A percentile compares a stretch with the other conserved stretches of the same genome.
Evolutionary conservation across 2,113 vertebrate genomes (phyloP).

Genomic region (Excalfactoria chinensis): DNA sequence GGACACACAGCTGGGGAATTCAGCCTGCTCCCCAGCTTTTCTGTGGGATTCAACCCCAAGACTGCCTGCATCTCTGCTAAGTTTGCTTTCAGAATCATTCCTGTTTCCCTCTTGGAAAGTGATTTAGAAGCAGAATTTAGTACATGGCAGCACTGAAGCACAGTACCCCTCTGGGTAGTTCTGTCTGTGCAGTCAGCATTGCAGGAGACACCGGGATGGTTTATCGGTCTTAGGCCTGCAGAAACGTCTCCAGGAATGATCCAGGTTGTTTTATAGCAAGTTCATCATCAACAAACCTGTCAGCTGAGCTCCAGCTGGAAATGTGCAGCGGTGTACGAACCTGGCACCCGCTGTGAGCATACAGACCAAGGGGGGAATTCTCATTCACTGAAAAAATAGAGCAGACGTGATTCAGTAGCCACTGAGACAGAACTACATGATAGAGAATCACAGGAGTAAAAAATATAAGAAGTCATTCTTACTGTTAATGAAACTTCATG

Average conservation of each 20-base stretch:
- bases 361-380: neutral
- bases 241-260: constrained; percentile 43
- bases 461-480: constrained; percentile 34
- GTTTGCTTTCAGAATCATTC: neutral
- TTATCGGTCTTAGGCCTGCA: constrained; percentile 28
- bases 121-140: neutral
- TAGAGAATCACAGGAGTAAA: constrained; percentile 22
- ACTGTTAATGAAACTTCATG: constrained; percentile 10
- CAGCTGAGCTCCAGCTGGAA: constrained; percentile 40
- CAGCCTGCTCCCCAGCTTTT: neutral
- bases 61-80: neutral
- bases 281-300: constrained; percentile 56
- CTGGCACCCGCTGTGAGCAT: constrained; percentile 14
- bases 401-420: neutral
- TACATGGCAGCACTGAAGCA: neutral
- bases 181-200: constrained; percentile 14
- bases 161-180: neutral
- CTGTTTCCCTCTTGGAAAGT: constrained; percentile 1
- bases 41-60: neutral
- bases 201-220: neutral
- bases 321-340: constrained; percentile 21
- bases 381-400: neutral
- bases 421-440: neutral
- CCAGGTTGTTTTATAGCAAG: constrained; percentile 31
- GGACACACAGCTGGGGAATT: neutral